Evolutionary conservation across 92 coral and sea anemone species (phyloP), one percentile per base, ranked within the genome.

Genomic region (Phenganax subtilis): DNA sequence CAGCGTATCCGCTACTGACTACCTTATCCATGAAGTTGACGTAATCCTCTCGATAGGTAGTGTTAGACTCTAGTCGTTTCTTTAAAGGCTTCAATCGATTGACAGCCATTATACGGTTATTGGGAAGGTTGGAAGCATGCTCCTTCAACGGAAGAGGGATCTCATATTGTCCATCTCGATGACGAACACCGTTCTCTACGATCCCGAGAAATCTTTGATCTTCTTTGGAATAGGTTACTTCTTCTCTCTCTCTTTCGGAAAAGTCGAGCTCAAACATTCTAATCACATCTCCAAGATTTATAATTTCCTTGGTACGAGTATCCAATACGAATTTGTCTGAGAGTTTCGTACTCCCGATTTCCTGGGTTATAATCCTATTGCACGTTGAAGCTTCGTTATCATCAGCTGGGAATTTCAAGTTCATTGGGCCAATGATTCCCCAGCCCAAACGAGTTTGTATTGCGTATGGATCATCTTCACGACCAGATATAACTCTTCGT

Each of bases 181-280:
- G 25, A 20, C 25, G 25, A 0, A 20, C 0, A 0, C 25, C 25
- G 0, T 20, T 20, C 0, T 20, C 25, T 20, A 20, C 25, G 0
- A 20, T 20, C 25, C 0, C 25, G 25, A 20, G 25, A 20, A 20
- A 4, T 78, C 83, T 69, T 71, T 85, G 62, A 54, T 89, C 89
- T 59, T 89, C 90, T 17, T 63, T 72, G 3, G 92, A 89, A 3
- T 73, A 71, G 14, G 82, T 85, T 58, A 57, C n/a, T 16, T 16
- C 84, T 37, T 16, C 84, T 37, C 59, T 64, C 57, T 81, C 75
- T 17, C 69, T 25, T 55, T 89, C 90, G 0, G 81, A 52, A 76
- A 87, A 89, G 60, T 87, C 88, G 3, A 85, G 69, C 64, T 88
- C 84, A 20, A 88, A 85, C 88, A 82, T 85, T 60, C 80, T 78